phyloP scores from a whole-genome alignment of 2,113 vertebrate species.

The Limnothrissa miodon region DNA sequence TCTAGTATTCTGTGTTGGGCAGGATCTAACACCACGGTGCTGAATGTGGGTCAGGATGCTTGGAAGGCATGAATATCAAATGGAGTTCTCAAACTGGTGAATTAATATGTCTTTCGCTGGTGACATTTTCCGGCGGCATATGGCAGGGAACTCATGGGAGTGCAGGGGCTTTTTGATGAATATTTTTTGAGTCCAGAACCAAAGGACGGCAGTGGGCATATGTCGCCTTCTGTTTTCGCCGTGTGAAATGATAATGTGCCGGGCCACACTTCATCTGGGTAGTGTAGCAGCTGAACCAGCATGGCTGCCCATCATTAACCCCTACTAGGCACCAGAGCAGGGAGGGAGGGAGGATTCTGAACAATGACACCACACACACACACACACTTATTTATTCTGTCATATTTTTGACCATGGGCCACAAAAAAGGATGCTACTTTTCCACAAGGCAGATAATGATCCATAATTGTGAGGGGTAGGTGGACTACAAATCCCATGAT shows the following conservation, averaged over 20 bases:
- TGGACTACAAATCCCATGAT: conserved; percentile 27
- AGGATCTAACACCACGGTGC: conserved; percentile 80
- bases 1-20: conserved; percentile 78
- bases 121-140: conserved; percentile 98
- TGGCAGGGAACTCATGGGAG: conserved; percentile 93
- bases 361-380: conserved; percentile 12
- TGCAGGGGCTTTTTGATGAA: conserved; percentile 89
- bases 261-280: conserved; percentile 68
- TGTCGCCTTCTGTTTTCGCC: conserved; percentile 89
- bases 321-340: conserved; percentile 1
- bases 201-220: conserved; percentile 83
- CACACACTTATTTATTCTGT: not conserved
- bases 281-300: conserved; percentile 55
- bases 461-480: not conserved
- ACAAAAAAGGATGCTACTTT: not conserved
- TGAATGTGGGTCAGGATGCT: conserved; percentile 84
- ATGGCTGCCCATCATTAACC: conserved; percentile 43
- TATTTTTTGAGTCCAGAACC: conserved; percentile 84
- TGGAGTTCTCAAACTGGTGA: conserved; percentile 89
- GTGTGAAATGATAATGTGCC: conserved; percentile 93
- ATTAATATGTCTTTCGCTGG: conserved; percentile 96
- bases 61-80: conserved; percentile 93
- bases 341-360: not conserved
- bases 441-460: not conserved
- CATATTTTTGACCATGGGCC: not conserved